phyloP scores from a whole-genome alignment of 1,140 invertebrate species.

The Venturia canescens region DNA sequence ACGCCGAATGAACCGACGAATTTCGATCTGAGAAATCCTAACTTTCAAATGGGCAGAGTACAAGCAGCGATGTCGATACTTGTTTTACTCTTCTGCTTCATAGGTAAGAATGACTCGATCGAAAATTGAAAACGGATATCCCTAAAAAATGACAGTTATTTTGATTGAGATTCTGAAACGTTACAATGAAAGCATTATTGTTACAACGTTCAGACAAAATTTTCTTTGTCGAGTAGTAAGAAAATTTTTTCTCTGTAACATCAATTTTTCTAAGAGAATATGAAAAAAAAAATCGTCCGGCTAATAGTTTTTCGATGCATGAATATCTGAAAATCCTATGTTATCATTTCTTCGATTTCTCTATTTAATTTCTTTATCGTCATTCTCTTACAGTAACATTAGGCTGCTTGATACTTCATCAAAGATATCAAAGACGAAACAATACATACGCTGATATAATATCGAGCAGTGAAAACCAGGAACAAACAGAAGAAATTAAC shows the following conservation, averaged over 20 bases:
- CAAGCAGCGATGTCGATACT: constrained; percentile 84
- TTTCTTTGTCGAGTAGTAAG: too few relatives aligned
- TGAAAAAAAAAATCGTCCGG: too few relatives aligned
- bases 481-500: constrained; percentile 59
- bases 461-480: constrained; percentile 60
- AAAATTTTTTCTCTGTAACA: too few relatives aligned
- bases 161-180: too few relatives aligned
- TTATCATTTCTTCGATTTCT: constrained; percentile 20
- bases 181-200: too few relatives aligned
- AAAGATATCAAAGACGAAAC: constrained; percentile 79
- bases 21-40: constrained; percentile 82
- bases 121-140: constrained; percentile 31
- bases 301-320: too few relatives aligned
- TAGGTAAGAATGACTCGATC: constrained; percentile 76
- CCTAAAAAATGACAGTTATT: constrained; percentile 34
- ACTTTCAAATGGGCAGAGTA: constrained; percentile 87
- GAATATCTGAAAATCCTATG: too few relatives aligned
- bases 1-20: constrained; percentile 58
- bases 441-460: constrained; percentile 70
- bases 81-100: constrained; percentile 82
- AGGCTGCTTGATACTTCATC: constrained; percentile 85
- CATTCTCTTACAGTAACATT: constrained; percentile 80
- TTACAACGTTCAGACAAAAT: too few relatives aligned
- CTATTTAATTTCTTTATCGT: constrained; percentile 31
- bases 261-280: too few relatives aligned